Evolutionary conservation across 2,797 vertebrate species (phyloP), one percentile per base, ranked within the genome.

Genomic region (Gephyroberyx darwinii): DNA sequence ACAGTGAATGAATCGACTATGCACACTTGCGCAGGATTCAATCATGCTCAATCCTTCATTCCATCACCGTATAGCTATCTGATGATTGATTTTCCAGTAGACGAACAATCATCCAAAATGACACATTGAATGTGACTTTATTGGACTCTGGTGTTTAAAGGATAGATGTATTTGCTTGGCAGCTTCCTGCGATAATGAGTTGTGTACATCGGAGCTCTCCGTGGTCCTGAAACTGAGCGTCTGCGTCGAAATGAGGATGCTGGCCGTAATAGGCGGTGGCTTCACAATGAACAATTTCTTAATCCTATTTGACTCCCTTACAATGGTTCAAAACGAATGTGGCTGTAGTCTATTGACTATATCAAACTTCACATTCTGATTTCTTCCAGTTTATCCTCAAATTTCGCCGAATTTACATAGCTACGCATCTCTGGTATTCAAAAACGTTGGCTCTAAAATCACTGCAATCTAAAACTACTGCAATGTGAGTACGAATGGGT

Each of bases 201-300:
- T 72, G 82, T 37, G 65, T 33, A 43, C 68, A n/a, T 60, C 56
- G 78, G 14, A 35, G 83, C 93, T 93, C 77, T 93, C 93, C 91
- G 20, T 71, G 93, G 93, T 93, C 78, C 92, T 93, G 91, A 92
- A 90, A 16, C 59, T 19, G 76, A 75, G 71, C 73, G 55, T 67
- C 74, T 75, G 74, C 77, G 79, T 82, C 85, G 74, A 79, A 78
- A 45, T 52, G 51, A 66, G 72, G 78, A 55, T 0, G 53, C 26
- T 80, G 71, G 37, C 58, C 51, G n/a, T 67, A 8, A 75, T 50
- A 88, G 82, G 87, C 85, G 84, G 85, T 81, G 88, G 80, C 81
- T 75, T 73, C n/a, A 51, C 52, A 19, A 67, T 3, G 6, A 54
- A 22, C 12, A n/a, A 52, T 16, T 56, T 16, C 8, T 35, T 39